These are phyloP conservation scores for Dryoscopus gambensis DNA, from an alignment of 2,113 vertebrate genomes.

Conservation along the genomic window DNA sequence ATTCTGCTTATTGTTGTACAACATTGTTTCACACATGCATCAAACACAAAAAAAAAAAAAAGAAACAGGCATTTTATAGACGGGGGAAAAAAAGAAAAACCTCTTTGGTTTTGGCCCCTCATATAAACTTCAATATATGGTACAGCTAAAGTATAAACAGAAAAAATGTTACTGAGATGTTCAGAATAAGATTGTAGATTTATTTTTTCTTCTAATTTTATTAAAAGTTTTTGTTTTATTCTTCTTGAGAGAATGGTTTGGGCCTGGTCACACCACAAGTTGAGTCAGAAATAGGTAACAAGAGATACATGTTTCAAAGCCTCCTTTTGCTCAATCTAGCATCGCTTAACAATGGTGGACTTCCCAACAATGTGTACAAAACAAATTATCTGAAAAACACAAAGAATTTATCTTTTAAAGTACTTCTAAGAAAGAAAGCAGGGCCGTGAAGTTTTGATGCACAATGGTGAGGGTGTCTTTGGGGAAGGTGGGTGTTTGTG, in stretches of 20 bases:
- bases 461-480: background rate
- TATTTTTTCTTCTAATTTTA: constrained; percentile 62
- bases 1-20: constrained; percentile 68
- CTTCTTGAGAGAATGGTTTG: constrained; percentile 73
- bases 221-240: constrained; percentile 66
- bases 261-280: background rate
- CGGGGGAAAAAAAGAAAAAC: background rate
- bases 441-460: background rate
- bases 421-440: background rate
- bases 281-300: background rate
- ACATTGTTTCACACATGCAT: constrained; percentile 69
- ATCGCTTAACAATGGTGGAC: background rate
- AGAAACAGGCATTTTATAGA: constrained; percentile 41
- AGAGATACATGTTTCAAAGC: background rate
- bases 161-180: constrained; percentile 86
- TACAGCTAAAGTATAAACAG: constrained; percentile 50
- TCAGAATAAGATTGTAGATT: constrained; percentile 73
- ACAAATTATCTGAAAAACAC: background rate
- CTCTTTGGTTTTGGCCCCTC: constrained; percentile 66
- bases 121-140: constrained; percentile 71
- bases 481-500: background rate
- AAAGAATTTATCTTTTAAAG: background rate
- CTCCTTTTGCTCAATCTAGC: background rate
- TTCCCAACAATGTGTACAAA: background rate
- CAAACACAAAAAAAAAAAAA: constrained; percentile 65